Conservation (phyloP, 2,113 vertebrate species). For the Stigmatopora argus region DNA sequence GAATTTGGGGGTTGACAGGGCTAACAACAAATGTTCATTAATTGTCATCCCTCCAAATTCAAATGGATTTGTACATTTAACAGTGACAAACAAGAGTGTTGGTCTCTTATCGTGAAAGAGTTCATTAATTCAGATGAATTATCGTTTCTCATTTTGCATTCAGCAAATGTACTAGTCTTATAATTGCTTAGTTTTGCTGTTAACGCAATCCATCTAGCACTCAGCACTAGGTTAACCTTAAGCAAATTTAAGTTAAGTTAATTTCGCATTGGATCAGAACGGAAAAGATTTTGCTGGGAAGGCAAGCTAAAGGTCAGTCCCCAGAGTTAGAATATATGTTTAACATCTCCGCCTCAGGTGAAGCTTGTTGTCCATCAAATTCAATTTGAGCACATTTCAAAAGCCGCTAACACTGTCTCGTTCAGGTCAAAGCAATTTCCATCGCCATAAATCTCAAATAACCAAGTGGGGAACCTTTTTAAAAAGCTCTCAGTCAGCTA, state of each 20-base stretch:
- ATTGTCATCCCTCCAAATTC: background rate
- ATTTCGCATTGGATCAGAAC: constrained; percentile 32
- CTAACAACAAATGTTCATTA: background rate
- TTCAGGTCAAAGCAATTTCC: constrained; percentile 63
- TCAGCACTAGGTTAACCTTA: background rate
- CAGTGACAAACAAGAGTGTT: too few species aligned
- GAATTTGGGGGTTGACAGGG: background rate
- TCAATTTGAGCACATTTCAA: constrained; percentile 51
- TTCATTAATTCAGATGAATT: background rate
- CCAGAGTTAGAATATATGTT: constrained; percentile 58
- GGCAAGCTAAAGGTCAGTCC: constrained; percentile 37
- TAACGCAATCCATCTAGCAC: background rate
- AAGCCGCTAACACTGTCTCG: constrained; percentile 49
- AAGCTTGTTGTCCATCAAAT: constrained; percentile 67
- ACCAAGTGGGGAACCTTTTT: constrained; percentile 48
- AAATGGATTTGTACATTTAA: too few species aligned
- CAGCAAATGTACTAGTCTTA: background rate
- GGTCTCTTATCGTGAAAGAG: too few species aligned
- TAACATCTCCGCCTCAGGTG: constrained; percentile 53
- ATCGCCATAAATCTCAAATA: constrained; percentile 64
- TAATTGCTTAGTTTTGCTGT: background rate
- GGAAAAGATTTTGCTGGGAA: constrained; percentile 25
- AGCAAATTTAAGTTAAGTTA: background rate
- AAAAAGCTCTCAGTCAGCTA: constrained; percentile 59
- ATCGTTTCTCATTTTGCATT: background rate